Percentiles rank a stretch among this genome's conserved stretches.
Evolutionary conservation across 1,140 invertebrate species (phyloP).

Genomic region (Lucilia cuprina): DNA sequence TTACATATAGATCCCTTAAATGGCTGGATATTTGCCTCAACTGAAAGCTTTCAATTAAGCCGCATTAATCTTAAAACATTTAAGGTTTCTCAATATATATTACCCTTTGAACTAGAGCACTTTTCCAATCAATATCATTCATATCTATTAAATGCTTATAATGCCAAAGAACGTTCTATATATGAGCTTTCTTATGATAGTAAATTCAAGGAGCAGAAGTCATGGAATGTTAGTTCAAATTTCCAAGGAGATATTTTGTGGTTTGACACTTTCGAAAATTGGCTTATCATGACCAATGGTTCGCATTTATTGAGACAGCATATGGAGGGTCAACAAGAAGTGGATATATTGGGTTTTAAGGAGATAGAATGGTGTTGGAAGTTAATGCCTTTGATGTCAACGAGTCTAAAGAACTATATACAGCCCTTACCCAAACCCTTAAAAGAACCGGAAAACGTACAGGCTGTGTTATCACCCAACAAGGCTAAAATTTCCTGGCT

Average conservation of each 20-base stretch:
- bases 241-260: conserved; percentile 37
- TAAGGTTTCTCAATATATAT: conserved; percentile 69
- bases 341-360: conserved; percentile 72
- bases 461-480: conserved; percentile 78
- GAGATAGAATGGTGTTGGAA: conserved; percentile 52
- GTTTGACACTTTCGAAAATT: conserved; percentile 37
- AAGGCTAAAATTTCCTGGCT: conserved; percentile 82
- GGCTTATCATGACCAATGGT: conserved; percentile 69
- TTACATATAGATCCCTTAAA: conserved; percentile 92
- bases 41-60: conserved; percentile 69
- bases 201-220: conserved; percentile 61
- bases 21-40: conserved; percentile 87
- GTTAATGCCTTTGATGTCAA: conserved; percentile 24
- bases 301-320: conserved; percentile 76
- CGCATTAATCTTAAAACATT: conserved; percentile 76
- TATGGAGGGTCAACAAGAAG: conserved; percentile 68
- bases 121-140: conserved; percentile 63
- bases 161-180: conserved; percentile 78
- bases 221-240: neutral
- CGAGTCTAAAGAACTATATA: conserved; percentile 45
- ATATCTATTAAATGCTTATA: conserved; percentile 77
- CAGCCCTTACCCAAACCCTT: conserved; percentile 81
- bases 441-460: conserved; percentile 77
- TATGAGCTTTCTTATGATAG: conserved; percentile 79
- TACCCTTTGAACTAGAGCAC: conserved; percentile 76